Percentiles rank a stretch among this genome's conserved stretches.
Conservation (phyloP, 2,113 vertebrate genomes). For the Chlorocebus sabaeus region DNA sequence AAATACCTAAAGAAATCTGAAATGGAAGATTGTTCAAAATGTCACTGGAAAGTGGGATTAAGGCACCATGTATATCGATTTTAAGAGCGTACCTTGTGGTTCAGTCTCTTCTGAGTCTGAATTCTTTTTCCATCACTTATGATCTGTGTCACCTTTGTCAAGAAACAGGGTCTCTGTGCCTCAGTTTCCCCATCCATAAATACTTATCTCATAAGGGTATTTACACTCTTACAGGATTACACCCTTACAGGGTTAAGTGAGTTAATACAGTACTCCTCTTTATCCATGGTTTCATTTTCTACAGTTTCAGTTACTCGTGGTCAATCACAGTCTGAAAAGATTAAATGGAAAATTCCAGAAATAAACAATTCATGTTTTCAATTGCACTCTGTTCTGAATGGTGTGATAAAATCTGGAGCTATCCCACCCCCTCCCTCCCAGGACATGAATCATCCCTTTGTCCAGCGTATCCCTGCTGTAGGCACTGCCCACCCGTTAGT, state of each 20-base stretch:
- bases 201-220: neutral
- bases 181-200: neutral
- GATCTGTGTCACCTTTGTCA: neutral
- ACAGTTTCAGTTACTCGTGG: neutral
- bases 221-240: neutral
- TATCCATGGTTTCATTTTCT: neutral
- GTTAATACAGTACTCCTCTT: neutral
- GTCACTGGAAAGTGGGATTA: neutral
- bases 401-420: neutral
- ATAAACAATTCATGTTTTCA: neutral
- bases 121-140: neutral
- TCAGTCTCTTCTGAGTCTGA: neutral
- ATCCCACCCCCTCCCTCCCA: neutral
- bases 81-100: neutral
- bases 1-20: neutral
- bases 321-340: neutral
- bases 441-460: neutral
- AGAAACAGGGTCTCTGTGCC: neutral
- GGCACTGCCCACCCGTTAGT: neutral
- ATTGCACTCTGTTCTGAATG: neutral
- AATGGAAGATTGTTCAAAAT: neutral
- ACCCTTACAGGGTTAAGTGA: neutral
- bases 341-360: neutral
- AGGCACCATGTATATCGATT: neutral
- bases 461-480: neutral